Conservation (phyloP, 2,113 vertebrate species). For the Zosterops pallidus region DNA sequence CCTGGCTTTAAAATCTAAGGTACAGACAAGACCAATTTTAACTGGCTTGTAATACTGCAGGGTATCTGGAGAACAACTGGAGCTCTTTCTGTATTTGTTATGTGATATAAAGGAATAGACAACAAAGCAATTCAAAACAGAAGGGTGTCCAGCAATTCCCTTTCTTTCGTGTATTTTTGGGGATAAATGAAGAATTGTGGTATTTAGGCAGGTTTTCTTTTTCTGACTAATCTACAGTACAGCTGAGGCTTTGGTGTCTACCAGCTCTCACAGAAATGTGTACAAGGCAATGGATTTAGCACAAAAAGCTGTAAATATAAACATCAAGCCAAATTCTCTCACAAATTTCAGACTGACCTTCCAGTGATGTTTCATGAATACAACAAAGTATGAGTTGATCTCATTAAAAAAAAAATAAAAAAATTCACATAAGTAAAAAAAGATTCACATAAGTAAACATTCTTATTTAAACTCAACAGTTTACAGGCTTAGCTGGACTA, state of each 20-base stretch:
- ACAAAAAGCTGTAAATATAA: neutral
- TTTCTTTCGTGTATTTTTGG: neutral
- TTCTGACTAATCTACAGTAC: neutral
- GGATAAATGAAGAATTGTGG: neutral
- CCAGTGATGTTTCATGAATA: neutral
- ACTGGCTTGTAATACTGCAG: slow-evolving; percentile 36
- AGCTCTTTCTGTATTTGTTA: neutral
- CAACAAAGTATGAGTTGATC: neutral
- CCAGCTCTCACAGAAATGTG: neutral
- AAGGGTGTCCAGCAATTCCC: neutral
- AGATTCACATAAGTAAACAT: neutral
- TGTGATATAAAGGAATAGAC: neutral
- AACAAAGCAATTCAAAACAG: slow-evolving; percentile 18
- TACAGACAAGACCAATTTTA: neutral
- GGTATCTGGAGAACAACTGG: neutral
- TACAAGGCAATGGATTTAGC: neutral
- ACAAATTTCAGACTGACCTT: neutral
- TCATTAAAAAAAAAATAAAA: neutral
- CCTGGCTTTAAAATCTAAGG: neutral
- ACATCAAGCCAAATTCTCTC: neutral
- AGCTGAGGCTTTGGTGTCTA: neutral
- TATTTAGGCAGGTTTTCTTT: neutral
- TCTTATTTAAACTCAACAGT: neutral
- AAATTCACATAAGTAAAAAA: neutral
- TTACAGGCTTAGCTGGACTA: neutral